Base-by-base conservation (phyloP, 1,140 invertebrate genomes). In the Protaetia brevitarsis region DNA sequence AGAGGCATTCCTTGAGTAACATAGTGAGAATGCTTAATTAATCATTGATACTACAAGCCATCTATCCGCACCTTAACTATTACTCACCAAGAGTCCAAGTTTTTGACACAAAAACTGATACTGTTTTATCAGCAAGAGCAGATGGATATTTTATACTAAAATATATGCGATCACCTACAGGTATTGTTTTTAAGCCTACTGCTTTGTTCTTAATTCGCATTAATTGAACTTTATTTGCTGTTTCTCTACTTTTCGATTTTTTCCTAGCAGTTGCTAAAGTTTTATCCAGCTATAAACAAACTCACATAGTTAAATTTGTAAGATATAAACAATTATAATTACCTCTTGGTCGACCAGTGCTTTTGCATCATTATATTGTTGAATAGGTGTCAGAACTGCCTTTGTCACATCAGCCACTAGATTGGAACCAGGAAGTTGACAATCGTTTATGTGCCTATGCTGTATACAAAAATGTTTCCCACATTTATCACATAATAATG, bases 171-270 rank as follows among this genome's bases (percentile, higher is more conserved):
- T 88, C 83, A 4, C 74, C 68, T 1, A 77, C 69, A 28, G 86
- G 82, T 10, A 87, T 75, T 2, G 79, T 72, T 68, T 83, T 83
- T 2, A 82, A 80, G 16, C 87, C 87, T 3, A 73, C 72, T 2
- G 88, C 86, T 75, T 84, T 84, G 69, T 83, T 81, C 76, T 89
- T 89, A 63, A 89, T 78, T 67, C 86, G 84, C 87, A 89, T 89
- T 29, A 89, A 74, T 58, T 87, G 84, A n/a, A 89, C 80, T 80
- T 88, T 87, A 27, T 81, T 81, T 30, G 85, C 84, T 58, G 83
- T 85, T 78, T 85, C 76, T 28, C 76, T 75, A 73, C 81, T 83
- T 66, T 81, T 79, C 27, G 77, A 76, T 57, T 81, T 84, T 66
- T 80, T 81, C 23, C 79, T 74, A 3, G 81, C 81, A 72, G 78